These are phyloP conservation scores for Bombus picipes DNA, from an alignment of 1,140 invertebrate genomes.

Conservation along the genomic window DNA sequence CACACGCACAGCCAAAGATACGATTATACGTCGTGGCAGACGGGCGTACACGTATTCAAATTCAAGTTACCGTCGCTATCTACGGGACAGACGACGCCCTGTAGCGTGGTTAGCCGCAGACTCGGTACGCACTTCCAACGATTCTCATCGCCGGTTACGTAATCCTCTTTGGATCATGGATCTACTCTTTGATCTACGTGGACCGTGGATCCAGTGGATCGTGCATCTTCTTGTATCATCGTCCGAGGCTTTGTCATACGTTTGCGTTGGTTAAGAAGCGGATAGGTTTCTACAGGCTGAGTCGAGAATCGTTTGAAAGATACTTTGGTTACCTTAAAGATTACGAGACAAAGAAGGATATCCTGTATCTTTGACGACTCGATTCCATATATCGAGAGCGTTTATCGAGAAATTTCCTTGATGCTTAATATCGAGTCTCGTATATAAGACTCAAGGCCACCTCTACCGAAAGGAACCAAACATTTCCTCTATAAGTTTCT, in stretches of 20 bases:
- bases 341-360: too few species aligned
- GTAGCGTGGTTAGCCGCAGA: slow-evolving; percentile 73
- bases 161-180: slow-evolving; percentile 55
- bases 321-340: too few species aligned
- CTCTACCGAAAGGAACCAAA: not conserved
- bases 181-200: slow-evolving; percentile 23
- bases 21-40: slow-evolving; percentile 46
- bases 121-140: slow-evolving; percentile 64
- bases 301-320: not conserved
- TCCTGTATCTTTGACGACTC: too few species aligned
- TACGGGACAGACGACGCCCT: slow-evolving; percentile 55
- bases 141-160: slow-evolving; percentile 67
- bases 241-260: not conserved
- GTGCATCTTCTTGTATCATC: not conserved
- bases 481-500: not conserved
- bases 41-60: slow-evolving; percentile 52
- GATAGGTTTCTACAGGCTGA: not conserved
- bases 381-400: too few species aligned
- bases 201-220: slow-evolving; percentile 26
- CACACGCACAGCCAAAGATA: slow-evolving; percentile 25
- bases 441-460: not conserved
- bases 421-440: not conserved
- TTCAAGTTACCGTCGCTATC: slow-evolving; percentile 64
- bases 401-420: too few species aligned
- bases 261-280: too few species aligned